Percentiles rank a stretch among this genome's conserved stretches.
Evolutionary conservation across 1,140 invertebrate species (phyloP).

Genomic region (Rhopalosiphum padi): DNA sequence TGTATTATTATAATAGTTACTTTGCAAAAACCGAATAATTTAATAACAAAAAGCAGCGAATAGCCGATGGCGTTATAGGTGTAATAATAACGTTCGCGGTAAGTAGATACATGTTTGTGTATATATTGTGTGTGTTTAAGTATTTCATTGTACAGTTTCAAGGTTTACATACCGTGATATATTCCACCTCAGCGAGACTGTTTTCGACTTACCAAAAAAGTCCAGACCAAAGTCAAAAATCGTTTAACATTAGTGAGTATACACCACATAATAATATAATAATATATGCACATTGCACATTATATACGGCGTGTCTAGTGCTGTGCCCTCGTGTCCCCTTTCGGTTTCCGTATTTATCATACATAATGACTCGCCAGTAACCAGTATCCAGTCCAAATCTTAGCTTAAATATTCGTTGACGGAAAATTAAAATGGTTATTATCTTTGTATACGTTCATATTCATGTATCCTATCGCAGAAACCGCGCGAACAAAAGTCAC

Average conservation of each 20-base stretch:
- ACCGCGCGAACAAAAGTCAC: not conserved
- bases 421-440: not conserved
- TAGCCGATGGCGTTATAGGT: not conserved
- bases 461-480: not conserved
- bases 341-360: not conserved
- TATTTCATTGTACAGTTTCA: not conserved
- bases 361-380: too few species aligned
- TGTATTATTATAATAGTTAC: constrained; percentile 1
- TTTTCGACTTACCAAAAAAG: not conserved
- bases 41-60: not conserved
- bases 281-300: not conserved
- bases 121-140: not conserved
- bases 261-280: not conserved
- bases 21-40: not conserved
- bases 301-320: too few species aligned
- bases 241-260: not conserved
- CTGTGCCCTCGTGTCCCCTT: not conserved
- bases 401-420: not conserved
- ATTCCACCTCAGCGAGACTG: not conserved
- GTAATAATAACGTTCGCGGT: not conserved
- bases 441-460: too few species aligned
- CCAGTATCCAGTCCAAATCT: not conserved
- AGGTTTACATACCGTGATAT: not conserved
- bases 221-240: not conserved
- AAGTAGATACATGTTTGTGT: too few species aligned